phyloP scores from a whole-genome alignment of 2,797 vertebrate genomes.

The Premnoplex brunnescens region DNA sequence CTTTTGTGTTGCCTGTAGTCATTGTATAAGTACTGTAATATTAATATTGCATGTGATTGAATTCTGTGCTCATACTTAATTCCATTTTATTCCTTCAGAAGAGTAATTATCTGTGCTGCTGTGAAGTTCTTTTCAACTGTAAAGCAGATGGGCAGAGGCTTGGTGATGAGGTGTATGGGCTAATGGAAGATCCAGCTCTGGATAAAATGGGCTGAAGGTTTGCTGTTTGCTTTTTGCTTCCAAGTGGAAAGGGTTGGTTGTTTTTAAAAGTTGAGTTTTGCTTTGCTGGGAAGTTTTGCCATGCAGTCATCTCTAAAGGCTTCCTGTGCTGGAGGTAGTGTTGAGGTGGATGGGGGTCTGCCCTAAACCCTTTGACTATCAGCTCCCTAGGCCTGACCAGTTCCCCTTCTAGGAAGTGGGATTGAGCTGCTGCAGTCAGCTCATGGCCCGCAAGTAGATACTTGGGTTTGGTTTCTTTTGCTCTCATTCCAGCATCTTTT shows the following conservation, averaged over 20 bases:
- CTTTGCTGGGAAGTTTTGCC: background rate
- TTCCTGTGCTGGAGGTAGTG: background rate
- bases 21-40: background rate
- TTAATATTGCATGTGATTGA: background rate
- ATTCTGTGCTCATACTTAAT: background rate
- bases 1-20: background rate
- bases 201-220: background rate
- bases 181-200: background rate
- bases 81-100: background rate
- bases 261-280: background rate
- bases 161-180: background rate
- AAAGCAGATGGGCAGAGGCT: background rate
- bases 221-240: background rate
- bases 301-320: background rate
- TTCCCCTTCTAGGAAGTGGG: rapidly evolving
- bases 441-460: background rate
- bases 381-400: background rate
- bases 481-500: background rate
- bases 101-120: background rate
- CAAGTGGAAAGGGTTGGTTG: background rate
- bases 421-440: background rate
- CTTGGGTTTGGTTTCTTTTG: background rate
- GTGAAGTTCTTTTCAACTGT: background rate
- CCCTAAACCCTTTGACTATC: background rate
- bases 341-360: background rate